Evolutionary conservation across 2,797 vertebrate genomes (phyloP).

Genomic region (Limnodromus scolopaceus): DNA sequence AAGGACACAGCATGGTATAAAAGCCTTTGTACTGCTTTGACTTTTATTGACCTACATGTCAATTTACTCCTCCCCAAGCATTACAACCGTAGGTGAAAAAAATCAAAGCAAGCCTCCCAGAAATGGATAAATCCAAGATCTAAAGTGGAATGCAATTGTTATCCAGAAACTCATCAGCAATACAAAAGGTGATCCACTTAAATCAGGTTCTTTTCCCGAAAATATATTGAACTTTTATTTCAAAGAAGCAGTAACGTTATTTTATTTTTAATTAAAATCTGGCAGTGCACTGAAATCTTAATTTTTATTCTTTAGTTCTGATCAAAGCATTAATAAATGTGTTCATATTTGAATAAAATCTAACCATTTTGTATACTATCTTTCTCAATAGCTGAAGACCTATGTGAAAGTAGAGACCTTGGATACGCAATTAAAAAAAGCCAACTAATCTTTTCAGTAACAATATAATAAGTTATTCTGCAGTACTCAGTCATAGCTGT

Average conservation of each 20-base stretch:
- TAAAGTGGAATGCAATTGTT: not conserved
- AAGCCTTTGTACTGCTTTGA: slow-evolving; percentile 44
- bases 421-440: not conserved
- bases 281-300: not conserved
- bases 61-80: slow-evolving; percentile 54
- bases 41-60: slow-evolving; percentile 53
- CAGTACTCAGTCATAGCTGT: not conserved
- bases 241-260: not conserved
- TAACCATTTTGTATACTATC: not conserved
- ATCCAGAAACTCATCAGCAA: not conserved
- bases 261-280: not conserved
- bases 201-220: not conserved
- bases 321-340: not conserved
- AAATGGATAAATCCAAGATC: slow-evolving; percentile 17
- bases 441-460: not conserved
- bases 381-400: not conserved
- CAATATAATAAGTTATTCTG: not conserved
- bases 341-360: not conserved
- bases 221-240: not conserved
- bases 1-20: slow-evolving; percentile 41
- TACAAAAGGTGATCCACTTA: not conserved
- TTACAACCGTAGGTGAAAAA: slow-evolving; percentile 26
- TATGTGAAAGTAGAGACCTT: not conserved
- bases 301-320: not conserved
- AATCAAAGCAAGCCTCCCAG: slow-evolving; percentile 5